Conservation (phyloP, 2,888 invertebrate species). For the Podotricha telesiphe region DNA sequence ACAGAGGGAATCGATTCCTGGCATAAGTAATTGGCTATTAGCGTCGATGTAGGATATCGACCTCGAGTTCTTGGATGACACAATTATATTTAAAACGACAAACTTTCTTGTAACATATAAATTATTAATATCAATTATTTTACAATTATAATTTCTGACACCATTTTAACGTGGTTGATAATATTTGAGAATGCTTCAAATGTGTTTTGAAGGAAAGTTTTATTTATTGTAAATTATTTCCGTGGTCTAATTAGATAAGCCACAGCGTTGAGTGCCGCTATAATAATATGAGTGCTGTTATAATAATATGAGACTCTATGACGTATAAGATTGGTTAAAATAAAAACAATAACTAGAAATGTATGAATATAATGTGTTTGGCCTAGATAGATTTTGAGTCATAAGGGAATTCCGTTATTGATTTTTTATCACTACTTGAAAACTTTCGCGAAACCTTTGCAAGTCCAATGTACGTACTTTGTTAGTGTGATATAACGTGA, state of each 20-base stretch:
- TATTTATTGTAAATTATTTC: too few species aligned
- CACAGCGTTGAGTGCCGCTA: too few species aligned
- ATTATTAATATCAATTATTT: background rate
- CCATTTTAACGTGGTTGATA: background rate
- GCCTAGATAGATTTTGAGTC: background rate
- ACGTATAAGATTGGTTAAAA: too few species aligned
- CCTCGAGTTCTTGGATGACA: constrained; percentile 1
- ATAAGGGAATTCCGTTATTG: constrained; percentile 5
- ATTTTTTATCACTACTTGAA: background rate
- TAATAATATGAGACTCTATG: too few species aligned
- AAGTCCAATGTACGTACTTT: background rate
- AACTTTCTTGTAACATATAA: background rate
- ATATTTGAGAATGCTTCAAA: background rate
- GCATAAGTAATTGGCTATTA: constrained; percentile 27
- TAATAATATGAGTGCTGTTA: too few species aligned
- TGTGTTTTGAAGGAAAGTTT: background rate
- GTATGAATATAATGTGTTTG: background rate
- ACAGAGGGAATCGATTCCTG: constrained; percentile 19
- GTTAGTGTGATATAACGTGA: too few species aligned
- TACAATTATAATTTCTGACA: background rate
- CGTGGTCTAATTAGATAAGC: too few species aligned
- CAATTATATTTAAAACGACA: constrained; percentile 7
- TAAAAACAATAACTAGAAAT: background rate
- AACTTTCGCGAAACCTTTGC: background rate
- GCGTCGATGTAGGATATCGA: constrained; percentile 9